Percentiles rank a stretch among this genome's conserved stretches.
Conservation (phyloP, 2,113 vertebrate species). For the Potamarius usumacintae region DNA sequence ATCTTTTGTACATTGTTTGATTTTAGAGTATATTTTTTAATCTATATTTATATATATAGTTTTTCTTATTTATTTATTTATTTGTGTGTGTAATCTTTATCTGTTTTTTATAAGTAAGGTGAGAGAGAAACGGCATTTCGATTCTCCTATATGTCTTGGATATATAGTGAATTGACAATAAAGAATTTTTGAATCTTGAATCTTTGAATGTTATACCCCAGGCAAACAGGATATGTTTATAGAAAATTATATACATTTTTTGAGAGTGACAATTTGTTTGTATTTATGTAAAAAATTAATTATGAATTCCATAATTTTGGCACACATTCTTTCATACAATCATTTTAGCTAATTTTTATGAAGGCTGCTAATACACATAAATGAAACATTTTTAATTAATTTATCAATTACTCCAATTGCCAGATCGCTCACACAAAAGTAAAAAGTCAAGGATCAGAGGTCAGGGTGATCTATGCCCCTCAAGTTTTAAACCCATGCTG, state of each 20-base stretch:
- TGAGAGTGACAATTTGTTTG: background rate
- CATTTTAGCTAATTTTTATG: background rate
- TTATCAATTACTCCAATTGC: background rate
- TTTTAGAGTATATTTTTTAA: too few relatives aligned
- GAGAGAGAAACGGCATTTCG: too few relatives aligned
- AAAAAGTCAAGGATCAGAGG: constrained; percentile 5
- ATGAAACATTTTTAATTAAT: background rate
- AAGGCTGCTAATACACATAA: background rate
- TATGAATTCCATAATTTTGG: background rate
- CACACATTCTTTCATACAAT: background rate
- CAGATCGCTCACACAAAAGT: background rate
- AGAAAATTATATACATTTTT: too few relatives aligned
- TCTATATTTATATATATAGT: too few relatives aligned
- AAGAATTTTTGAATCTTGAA: too few relatives aligned
- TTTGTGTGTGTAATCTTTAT: too few relatives aligned
- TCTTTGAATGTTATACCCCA: background rate
- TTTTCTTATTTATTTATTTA: too few relatives aligned
- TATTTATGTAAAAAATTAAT: background rate
- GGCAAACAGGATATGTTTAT: background rate
- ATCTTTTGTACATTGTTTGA: too few relatives aligned
- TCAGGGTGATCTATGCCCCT: background rate
- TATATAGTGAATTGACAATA: too few relatives aligned
- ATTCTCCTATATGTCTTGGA: too few relatives aligned
- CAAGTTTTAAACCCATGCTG: constrained; percentile 32
- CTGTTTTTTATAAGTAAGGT: too few relatives aligned